Evolutionary conservation across 2,113 vertebrate genomes (phyloP), one percentile per base, ranked within the genome.

Genomic region (Xerus inauris): DNA sequence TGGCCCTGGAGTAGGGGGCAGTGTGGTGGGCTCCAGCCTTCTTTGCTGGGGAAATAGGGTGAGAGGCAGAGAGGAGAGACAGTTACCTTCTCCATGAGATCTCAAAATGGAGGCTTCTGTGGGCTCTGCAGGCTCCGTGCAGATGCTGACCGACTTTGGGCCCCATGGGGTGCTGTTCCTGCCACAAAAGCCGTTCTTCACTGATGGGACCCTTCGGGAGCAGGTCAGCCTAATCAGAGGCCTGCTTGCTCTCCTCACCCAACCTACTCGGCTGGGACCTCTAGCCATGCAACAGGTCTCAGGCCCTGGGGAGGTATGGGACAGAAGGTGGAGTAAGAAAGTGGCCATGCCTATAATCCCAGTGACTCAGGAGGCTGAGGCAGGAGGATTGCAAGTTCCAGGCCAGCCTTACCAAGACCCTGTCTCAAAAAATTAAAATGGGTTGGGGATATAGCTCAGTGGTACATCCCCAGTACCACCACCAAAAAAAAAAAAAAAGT

Each of bases 141-240:
- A 98, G 95, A 99, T 99, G 99, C 98, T 99, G 87, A 98, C 98
- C 0, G 99, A 99, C 93, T 99, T 99, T 81, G 99, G 99, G 19
- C 99, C 99, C 80, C 99, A 98, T 13, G 99, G 99, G 86, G 99
- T 99, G 49, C 95, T 99, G 84, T 99, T 99, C 97, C 98, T 99
- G 95, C 99, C 99, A 0, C 99, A 99, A 97, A 99, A 99, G 89
- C 99, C 99, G 0, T 99, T 99, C 98, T 99, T 99, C 97, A 99
- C 99, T 0, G 99, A 99, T 0, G 99, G 99, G 87, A 99, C 99
- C 8, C 98, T 99, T 47, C 99, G 99, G 0, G 99, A 99, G 92
- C 99, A 99, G 99, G 99, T 99, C 81, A 98, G 98, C 95, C 8
- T 0, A 8, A 45, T n/a, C 8, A 24, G 1, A 85, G 73, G n/a